Base-by-base conservation (phyloP, 2,113 vertebrate species). In the Oenanthe oenanthe region DNA sequence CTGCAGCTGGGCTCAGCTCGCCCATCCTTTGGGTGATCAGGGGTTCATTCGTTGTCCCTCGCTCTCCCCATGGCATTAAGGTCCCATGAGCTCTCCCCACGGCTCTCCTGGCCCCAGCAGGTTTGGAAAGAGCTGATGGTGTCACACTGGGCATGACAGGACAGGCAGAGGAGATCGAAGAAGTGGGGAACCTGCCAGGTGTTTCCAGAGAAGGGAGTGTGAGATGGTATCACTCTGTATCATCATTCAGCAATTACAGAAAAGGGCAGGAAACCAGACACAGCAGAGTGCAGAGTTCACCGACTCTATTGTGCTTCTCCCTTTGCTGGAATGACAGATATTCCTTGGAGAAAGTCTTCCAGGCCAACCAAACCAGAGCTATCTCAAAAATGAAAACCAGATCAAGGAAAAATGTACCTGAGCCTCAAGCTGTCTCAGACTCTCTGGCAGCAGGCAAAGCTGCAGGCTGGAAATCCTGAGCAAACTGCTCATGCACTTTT, bases 101-200 rank as follows among this genome's bases (percentile, higher is more conserved):
- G 4, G 7, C 47, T 26, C n/a, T 68, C 32, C 22, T 3, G 17
- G 48, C 61, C 53, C 14, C 57, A 53, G 10, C 12, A 43, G 60
- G 10, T 47, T 32, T 51, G 82, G 20, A 22, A 45, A 71, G 75
- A 47, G 54, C 12, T 25, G 66, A 15, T 82, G 89, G 53, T 31
- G 13, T 76, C 85, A 92, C 1, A 0, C 34, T 29, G 68, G 70
- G 92, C 86, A 34, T 70, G 93, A 92, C 32, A 40, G n/a, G 60
- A 70, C 89, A 92, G 53, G 91, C 54, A 38, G 36, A 60, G 63
- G 75, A 75, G 80, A 88, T 80, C 28, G 79, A 95, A 95, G 89
- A 93, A 92, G 50, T 34, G 68, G 58, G 45, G 79, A 96, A 50
- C 29, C 24, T 93, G 95, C 93, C 92, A 92, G 70, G 70, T 58